These are phyloP conservation scores for Petrocephalus schoutedeni DNA, from an alignment of 2,797 vertebrate species.

Conservation along the genomic window DNA sequence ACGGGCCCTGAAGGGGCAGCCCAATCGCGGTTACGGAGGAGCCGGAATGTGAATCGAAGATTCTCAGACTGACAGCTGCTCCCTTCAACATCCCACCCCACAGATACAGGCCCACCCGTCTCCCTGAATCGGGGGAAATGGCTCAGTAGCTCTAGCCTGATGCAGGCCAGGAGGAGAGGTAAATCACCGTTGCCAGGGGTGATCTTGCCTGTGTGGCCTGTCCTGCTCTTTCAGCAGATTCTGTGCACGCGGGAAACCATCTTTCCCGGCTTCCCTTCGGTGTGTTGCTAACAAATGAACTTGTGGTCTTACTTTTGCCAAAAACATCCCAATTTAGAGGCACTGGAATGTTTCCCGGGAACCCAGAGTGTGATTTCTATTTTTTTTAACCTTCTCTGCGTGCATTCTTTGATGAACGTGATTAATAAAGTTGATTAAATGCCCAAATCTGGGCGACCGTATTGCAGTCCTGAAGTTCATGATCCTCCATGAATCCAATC, in stretches of 20 bases:
- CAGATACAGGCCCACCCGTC: conserved; percentile 63
- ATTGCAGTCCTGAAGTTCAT: not conserved
- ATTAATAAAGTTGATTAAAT: conserved; percentile 6
- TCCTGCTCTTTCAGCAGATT: not conserved
- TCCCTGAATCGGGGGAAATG: conserved; percentile 65
- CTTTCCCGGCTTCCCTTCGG: not conserved
- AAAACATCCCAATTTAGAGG: not conserved
- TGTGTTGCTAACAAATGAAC: not conserved
- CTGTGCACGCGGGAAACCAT: not conserved
- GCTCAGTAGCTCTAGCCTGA: conserved; percentile 70
- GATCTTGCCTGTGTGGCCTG: conserved; percentile 24
- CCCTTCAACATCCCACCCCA: conserved; percentile 31
- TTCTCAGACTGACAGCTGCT: conserved; percentile 40
- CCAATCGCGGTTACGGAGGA: not conserved
- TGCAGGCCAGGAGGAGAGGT: conserved; percentile 70
- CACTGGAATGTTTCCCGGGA: not conserved
- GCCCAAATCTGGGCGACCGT: not conserved
- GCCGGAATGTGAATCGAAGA: not conserved
- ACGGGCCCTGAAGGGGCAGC: not conserved
- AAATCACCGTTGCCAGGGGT: conserved; percentile 43
- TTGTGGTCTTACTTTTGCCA: not conserved
- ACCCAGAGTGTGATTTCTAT: not conserved
- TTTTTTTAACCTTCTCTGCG: not conserved
- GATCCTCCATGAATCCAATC: not conserved
- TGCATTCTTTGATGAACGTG: not conserved